phyloP scores from a whole-genome alignment of 2,113 vertebrate species.

The Brachirus orientalis region DNA sequence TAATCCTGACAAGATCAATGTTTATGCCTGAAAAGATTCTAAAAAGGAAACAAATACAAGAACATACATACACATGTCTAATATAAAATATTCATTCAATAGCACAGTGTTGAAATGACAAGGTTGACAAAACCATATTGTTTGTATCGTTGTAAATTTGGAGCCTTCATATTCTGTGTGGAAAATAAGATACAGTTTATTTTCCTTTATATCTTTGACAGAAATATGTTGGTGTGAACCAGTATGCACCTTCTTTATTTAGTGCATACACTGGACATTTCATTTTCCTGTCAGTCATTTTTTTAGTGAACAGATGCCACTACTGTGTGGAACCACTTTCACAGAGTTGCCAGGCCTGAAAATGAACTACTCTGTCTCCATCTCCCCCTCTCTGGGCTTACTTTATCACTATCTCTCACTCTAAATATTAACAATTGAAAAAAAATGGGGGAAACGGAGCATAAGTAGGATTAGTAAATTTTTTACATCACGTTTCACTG shows the following conservation, averaged over 20 bases:
- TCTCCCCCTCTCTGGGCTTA: neutral
- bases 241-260: constrained; percentile 32
- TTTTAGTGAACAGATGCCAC: constrained; percentile 22
- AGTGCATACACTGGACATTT: constrained; percentile 13
- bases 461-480: neutral
- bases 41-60: too few relatives aligned
- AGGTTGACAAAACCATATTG: too few relatives aligned
- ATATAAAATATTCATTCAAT: too few relatives aligned
- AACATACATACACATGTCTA: too few relatives aligned
- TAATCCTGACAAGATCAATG: too few relatives aligned
- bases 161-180: too few relatives aligned
- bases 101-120: too few relatives aligned
- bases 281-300: constrained; percentile 38
- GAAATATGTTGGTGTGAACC: neutral
- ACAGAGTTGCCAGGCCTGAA: constrained; percentile 10
- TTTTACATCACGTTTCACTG: constrained; percentile 4
- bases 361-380: constrained; percentile 27
- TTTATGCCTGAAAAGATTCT: too few relatives aligned
- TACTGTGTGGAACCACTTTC: constrained; percentile 7
- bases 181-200: too few relatives aligned
- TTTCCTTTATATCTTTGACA: neutral
- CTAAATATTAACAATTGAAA: constrained; percentile 48
- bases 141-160: too few relatives aligned
- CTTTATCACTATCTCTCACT: constrained; percentile 11
- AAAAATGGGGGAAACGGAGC: constrained; percentile 25